Percentiles rank a stretch among this genome's conserved stretches.
These are phyloP conservation scores for Cheilosia vulpina DNA, from an alignment of 2,888 invertebrate species.

Conservation along the genomic window DNA sequence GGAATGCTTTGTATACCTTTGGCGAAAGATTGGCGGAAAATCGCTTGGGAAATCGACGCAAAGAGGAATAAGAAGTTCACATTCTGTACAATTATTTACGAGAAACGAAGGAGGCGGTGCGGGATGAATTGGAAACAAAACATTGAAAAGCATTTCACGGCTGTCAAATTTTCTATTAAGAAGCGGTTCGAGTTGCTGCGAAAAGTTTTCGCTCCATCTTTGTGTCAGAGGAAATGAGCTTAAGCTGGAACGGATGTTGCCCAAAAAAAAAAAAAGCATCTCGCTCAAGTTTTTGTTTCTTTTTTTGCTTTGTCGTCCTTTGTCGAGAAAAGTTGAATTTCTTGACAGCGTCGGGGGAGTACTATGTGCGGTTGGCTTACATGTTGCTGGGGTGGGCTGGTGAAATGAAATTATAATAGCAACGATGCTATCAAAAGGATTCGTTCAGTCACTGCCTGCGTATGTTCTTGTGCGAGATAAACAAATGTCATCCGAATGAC, in stretches of 20 bases:
- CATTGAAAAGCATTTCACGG: conserved; percentile 75
- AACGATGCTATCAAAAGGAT: conserved; percentile 58
- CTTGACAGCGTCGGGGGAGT: conserved; percentile 64
- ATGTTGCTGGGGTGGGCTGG: conserved; percentile 16
- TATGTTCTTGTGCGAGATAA: conserved; percentile 48
- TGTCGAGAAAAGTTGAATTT: conserved; percentile 64
- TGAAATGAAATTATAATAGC: conserved; percentile 63
- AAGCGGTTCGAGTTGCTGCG: conserved; percentile 69
- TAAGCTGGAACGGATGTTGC: conserved; percentile 74
- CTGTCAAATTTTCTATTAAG: conserved; percentile 75
- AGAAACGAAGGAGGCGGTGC: not conserved
- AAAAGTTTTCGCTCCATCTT: conserved; percentile 71
- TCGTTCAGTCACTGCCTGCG: conserved; percentile 21
- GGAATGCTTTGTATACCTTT: conserved; percentile 36
- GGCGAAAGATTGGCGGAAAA: conserved; percentile 69
- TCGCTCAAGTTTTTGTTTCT: not conserved
- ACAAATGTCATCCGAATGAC: conserved; percentile 70
- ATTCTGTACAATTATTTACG: conserved; percentile 39
- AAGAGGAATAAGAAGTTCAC: conserved; percentile 64
- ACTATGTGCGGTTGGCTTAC: conserved; percentile 50
- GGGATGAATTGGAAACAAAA: conserved; percentile 71
- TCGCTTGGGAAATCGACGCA: conserved; percentile 71
- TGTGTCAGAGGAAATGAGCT: conserved; percentile 73
- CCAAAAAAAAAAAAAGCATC: not conserved
- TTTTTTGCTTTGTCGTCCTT: not conserved